These are phyloP conservation scores for Sphaeridia pumilis DNA, from an alignment of 2,888 invertebrate species.

Conservation along the genomic window DNA sequence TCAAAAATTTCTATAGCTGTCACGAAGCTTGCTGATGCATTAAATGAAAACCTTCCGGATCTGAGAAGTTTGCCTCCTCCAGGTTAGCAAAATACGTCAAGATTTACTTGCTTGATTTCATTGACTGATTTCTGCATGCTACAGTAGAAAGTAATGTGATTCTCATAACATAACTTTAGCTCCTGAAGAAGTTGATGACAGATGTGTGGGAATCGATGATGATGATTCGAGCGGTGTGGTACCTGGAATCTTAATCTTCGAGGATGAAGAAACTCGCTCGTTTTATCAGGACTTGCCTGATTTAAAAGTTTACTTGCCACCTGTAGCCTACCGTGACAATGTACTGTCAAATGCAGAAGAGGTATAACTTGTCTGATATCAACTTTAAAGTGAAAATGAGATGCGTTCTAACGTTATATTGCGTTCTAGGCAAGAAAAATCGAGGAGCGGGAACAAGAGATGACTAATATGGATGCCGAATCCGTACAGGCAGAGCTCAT, in stretches of 20 bases:
- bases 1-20: slow-evolving; percentile 66
- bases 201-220: slow-evolving; percentile 4
- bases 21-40: slow-evolving; percentile 69
- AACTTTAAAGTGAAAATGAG: too few species aligned
- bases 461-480: slow-evolving; percentile 38
- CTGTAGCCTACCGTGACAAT: slow-evolving; percentile 40
- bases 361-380: too few species aligned
- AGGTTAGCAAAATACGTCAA: too few species aligned
- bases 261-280: slow-evolving; percentile 86
- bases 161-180: too few species aligned
- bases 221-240: slow-evolving; percentile 37
- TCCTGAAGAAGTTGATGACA: slow-evolving; percentile 13
- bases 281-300: slow-evolving; percentile 90
- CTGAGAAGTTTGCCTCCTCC: slow-evolving; percentile 45
- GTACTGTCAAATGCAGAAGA: slow-evolving; percentile 30
- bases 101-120: too few species aligned
- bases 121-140: too few species aligned
- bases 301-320: slow-evolving; percentile 79
- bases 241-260: slow-evolving; percentile 53
- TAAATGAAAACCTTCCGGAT: slow-evolving; percentile 67
- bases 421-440: slow-evolving; percentile 29
- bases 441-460: slow-evolving; percentile 35
- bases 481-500: slow-evolving; percentile 37
- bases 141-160: too few species aligned
- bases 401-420: too few species aligned